These are phyloP conservation scores for Dicaeum eximium DNA, from an alignment of 2,113 vertebrate species.

Conservation along the genomic window DNA sequence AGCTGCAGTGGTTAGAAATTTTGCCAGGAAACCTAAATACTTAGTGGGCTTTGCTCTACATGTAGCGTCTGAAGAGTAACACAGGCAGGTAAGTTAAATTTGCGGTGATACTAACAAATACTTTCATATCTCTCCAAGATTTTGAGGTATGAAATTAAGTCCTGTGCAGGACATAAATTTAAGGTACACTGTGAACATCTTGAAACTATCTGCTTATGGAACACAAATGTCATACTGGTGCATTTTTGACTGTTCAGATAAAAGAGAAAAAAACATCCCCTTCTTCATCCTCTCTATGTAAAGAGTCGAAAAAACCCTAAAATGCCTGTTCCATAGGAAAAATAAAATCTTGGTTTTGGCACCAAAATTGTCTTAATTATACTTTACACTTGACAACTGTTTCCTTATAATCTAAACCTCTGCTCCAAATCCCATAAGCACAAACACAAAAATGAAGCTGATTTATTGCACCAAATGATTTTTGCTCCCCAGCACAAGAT, in stretches of 20 bases:
- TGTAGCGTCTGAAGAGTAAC: not conserved
- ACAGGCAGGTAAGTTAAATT: not conserved
- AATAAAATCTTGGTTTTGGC: conserved; percentile 37
- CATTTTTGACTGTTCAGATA: not conserved
- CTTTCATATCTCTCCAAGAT: not conserved
- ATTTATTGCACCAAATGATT: conserved; percentile 64
- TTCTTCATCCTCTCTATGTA: not conserved
- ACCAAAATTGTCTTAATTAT: conserved; percentile 59
- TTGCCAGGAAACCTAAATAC: not conserved
- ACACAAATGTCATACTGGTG: not conserved
- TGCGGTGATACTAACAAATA: not conserved
- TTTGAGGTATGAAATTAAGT: not conserved
- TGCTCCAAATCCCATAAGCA: conserved; percentile 57
- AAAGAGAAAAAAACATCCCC: not conserved
- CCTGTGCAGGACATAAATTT: not conserved
- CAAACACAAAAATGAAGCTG: conserved; percentile 61
- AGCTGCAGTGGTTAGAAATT: not conserved
- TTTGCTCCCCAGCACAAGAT: conserved; percentile 53
- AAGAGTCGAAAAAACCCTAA: not conserved
- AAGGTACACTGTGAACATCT: not conserved
- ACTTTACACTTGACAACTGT: conserved; percentile 60
- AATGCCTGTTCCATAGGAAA: conserved; percentile 22
- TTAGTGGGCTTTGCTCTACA: not conserved
- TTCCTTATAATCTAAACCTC: conserved; percentile 65
- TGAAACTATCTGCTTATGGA: not conserved